phyloP scores from a whole-genome alignment of 2,888 invertebrate species.

The Automeris io region DNA sequence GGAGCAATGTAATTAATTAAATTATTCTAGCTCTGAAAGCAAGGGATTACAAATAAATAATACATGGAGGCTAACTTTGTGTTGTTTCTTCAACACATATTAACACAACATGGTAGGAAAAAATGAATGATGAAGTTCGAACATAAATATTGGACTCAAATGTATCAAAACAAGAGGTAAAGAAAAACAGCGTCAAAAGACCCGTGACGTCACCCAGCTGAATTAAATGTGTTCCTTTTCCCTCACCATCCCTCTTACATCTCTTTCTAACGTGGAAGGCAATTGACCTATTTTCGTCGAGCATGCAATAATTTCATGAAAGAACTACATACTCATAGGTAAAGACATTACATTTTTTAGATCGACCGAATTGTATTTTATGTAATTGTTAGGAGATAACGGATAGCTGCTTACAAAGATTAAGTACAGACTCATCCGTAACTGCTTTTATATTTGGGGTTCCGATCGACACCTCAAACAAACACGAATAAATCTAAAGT shows the following conservation, averaged over 20 bases:
- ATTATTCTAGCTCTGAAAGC: too few relatives aligned
- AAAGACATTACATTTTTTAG: slow-evolving; percentile 57
- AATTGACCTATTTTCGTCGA: slow-evolving; percentile 74
- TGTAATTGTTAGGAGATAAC: slow-evolving; percentile 42
- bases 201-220: slow-evolving; percentile 70
- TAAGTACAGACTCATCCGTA: slow-evolving; percentile 30
- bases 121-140: slow-evolving; percentile 21
- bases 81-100: too few relatives aligned
- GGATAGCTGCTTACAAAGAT: slow-evolving; percentile 34
- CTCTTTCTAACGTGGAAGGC: slow-evolving; percentile 55
- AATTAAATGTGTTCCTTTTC: slow-evolving; percentile 60
- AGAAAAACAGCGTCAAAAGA: slow-evolving; percentile 62
- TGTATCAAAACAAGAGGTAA: slow-evolving; percentile 55
- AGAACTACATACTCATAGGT: slow-evolving; percentile 48
- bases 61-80: too few relatives aligned
- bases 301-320: slow-evolving; percentile 69
- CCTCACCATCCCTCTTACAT: slow-evolving; percentile 34
- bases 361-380: slow-evolving; percentile 41
- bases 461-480: slow-evolving; percentile 17
- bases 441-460: slow-evolving; percentile 33
- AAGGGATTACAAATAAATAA: too few relatives aligned
- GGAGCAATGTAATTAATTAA: too few relatives aligned
- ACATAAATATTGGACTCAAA: slow-evolving; percentile 20
- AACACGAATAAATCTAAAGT: not conserved
- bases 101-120: too few relatives aligned